These are phyloP conservation scores for Archaeoteleia sp. DNA, from an alignment of 2,888 invertebrate species.

Conservation along the genomic window DNA sequence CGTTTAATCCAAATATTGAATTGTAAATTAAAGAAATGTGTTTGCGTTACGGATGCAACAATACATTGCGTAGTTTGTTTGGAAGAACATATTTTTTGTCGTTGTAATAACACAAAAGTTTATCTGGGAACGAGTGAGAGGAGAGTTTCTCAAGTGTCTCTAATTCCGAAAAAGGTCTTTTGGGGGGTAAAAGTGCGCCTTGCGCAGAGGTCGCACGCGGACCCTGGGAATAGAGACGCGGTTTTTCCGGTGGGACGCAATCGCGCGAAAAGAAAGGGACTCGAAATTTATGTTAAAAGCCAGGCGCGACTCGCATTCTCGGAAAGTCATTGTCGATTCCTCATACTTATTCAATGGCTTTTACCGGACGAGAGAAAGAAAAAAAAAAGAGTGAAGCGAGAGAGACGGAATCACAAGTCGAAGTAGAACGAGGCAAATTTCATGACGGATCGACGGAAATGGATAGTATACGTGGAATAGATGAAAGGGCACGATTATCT, in stretches of 20 bases:
- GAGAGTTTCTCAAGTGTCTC: neutral
- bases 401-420: slow-evolving; percentile 11
- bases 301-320: slow-evolving; percentile 61
- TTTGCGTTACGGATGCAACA: no score
- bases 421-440: slow-evolving; percentile 40
- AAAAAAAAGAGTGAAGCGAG: neutral
- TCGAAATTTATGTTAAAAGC: slow-evolving; percentile 68
- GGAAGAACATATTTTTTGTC: no score
- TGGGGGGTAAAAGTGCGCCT: slow-evolving; percentile 61
- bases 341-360: slow-evolving; percentile 65
- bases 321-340: slow-evolving; percentile 70
- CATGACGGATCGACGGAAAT: slow-evolving; percentile 48
- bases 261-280: slow-evolving; percentile 41
- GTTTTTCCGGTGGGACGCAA: slow-evolving; percentile 57
- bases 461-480: slow-evolving; percentile 51
- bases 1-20: no score
- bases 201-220: slow-evolving; percentile 55
- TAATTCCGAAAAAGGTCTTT: slow-evolving; percentile 14
- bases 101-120: no score
- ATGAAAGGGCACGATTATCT: slow-evolving; percentile 45
- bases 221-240: slow-evolving; percentile 61
- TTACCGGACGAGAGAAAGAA: slow-evolving; percentile 34
- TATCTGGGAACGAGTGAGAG: slow-evolving; percentile 32
- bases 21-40: no score
- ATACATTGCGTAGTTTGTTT: no score